These are phyloP conservation scores for Cyclura pinguis DNA, from an alignment of 2,797 vertebrate species.

Conservation along the genomic window DNA sequence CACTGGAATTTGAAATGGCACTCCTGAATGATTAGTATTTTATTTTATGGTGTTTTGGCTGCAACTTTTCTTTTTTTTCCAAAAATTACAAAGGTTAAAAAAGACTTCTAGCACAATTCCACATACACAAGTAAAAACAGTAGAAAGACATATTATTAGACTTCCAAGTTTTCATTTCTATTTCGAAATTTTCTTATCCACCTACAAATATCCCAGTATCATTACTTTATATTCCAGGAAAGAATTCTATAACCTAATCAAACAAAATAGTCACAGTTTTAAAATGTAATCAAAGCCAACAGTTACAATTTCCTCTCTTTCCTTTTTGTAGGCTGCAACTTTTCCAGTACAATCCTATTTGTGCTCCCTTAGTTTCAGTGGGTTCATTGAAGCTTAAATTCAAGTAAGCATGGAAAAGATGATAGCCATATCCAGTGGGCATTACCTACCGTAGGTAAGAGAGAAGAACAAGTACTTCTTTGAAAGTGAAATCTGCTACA, in stretches of 20 bases:
- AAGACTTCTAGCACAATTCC: no score
- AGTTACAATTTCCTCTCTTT: no score
- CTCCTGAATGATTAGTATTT: neutral
- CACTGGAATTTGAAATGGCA: neutral
- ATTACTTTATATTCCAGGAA: no score
- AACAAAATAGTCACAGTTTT: no score
- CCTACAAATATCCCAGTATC: no score
- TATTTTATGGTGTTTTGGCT: neutral
- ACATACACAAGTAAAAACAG: no score
- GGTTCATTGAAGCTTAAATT: neutral
- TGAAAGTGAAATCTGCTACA: neutral
- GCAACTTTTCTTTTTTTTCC: neutral
- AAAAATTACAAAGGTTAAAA: no score
- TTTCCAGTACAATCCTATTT: neutral
- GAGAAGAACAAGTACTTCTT: neutral
- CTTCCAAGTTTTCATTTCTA: no score
- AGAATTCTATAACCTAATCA: no score
- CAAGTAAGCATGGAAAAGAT: neutral
- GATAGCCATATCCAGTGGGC: neutral
- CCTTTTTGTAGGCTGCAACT: neutral
- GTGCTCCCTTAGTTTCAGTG: neutral
- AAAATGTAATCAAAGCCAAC: no score
- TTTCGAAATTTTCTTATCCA: no score
- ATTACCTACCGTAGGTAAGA: neutral
- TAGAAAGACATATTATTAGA: no score